Base-by-base conservation (phyloP, 2,113 vertebrate genomes). In the Phoxinus phoxinus region DNA sequence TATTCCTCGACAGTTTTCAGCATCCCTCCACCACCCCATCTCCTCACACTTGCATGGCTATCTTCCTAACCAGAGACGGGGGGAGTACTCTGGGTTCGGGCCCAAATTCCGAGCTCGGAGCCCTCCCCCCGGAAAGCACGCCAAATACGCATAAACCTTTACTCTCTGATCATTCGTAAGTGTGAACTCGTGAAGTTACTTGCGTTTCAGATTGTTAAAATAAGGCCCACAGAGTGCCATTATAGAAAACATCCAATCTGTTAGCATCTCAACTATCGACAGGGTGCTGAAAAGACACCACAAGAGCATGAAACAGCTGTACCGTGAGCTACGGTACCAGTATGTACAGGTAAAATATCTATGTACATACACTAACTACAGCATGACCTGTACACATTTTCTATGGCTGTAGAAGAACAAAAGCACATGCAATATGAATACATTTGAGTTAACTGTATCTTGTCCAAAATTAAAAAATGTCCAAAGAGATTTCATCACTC, bases 401-500 rank as follows among this genome's bases (percentile, higher is more conserved):
- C 71, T n/a, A n/a, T n/a, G n/a, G n/a, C n/a, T 23, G 35, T 51
- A 51, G 15, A 51, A 51, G 5, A 48, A 51, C 4, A 35, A 21
- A 23, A 41, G 15, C 21, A 15, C 30, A 72, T 72, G 2, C 32
- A 65, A 27, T n/a, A n/a, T 56, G 25, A 32, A 51, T 56, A 32
- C 23, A 74, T 87, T 58, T 61, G 21, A 75, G 71, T 30, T 37
- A 61, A 69, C 48, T 89, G 51, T 58, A 48, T 59, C 35, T 79
- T 88, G 25, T 25, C 19, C 27, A 82, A 65, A 80, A 87, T 85
- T 48, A 81, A 79, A 44, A 67, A 37, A 37, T 37, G 37, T 37
- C n/a, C n/a, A n/a, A n/a, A n/a, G 37, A 37, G 6, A 37, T 37
- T 37, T 6, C 37, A 37, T 37, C 37, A 37, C 6, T 37, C 37